Base-by-base conservation (phyloP, 2,797 vertebrate genomes). In the Amblyraja radiata region DNA sequence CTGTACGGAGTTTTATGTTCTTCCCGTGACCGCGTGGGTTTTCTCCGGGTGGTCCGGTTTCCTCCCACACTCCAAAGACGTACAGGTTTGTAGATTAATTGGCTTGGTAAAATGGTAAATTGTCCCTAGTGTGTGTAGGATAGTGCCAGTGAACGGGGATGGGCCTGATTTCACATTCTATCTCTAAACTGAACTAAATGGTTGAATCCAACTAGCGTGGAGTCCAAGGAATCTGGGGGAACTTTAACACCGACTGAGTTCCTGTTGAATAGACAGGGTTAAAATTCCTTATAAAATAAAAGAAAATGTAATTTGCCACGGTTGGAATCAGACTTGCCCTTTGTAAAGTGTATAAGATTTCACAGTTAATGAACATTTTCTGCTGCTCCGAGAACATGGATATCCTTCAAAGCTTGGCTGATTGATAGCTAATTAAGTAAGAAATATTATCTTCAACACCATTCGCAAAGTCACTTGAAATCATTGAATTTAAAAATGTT, bases 351-450 rank as follows among this genome's bases (percentile, higher is more conserved):
- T 6, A 46, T 80, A 80, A 18, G 46, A 46, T 80, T 80, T 80
- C 79, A 46, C 18, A 80, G 79, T 21, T 80, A 79, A 46, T 80
- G 36, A 80, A 21, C 23, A 13, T 28, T 61, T 79, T 84, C 81
- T 84, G 81, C 25, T 84, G 54, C 81, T 84, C 61, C 9, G 3
- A 32, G 61, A 36, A 18, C 61, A 88, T 88, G 84, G 7, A 65
- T 88, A 18, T 65, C 13, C 61, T 88, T 88, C 81, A 88, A 88
- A 65, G n/a, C n/a, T 21, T n/a, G 21, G 84, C n/a, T 88, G 84
- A 88, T 65, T 65, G 84, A 88, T 28, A 65, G 84, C 61, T 63
- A 65, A 88, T 65, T 88, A 91, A 74, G 36, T 39, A 28, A 25
- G 23, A 91, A 90, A 73, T 73, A 91, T 25, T 18, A 90, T 65